Conservation (phyloP, 1,140 invertebrate species). For the Drosophila trapezifrons region DNA sequence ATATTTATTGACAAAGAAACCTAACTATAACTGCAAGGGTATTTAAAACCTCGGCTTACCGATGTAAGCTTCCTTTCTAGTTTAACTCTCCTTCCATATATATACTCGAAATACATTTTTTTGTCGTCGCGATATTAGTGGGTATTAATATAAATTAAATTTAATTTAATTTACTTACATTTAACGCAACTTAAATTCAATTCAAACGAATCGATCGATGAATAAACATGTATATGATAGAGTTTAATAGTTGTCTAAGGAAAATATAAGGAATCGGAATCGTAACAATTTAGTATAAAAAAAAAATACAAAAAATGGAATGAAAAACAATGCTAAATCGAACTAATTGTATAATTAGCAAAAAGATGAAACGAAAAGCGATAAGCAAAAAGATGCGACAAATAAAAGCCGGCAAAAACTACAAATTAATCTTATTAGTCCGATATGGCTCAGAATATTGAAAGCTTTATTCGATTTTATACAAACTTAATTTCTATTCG, state of each 20-base stretch:
- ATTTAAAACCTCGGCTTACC: not conserved
- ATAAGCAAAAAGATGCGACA: conserved; percentile 63
- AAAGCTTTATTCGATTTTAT: no score
- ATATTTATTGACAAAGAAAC: not conserved
- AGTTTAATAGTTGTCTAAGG: conserved; percentile 61
- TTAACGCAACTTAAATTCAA: conserved; percentile 42
- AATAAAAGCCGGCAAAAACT: conserved; percentile 50
- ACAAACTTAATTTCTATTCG: no score
- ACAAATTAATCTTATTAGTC: not conserved
- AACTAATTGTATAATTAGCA: conserved; percentile 51
- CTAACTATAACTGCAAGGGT: not conserved
- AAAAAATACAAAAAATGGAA: conserved; percentile 6
- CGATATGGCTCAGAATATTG: no score
- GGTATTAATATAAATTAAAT: conserved; percentile 45
- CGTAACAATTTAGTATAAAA: conserved; percentile 63
- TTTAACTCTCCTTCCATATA: conserved; percentile 21
- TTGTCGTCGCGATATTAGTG: conserved; percentile 44
- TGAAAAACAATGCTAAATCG: conserved; percentile 31
- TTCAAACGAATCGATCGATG: conserved; percentile 39
- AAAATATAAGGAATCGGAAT: conserved; percentile 45
- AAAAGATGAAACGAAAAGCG: conserved; percentile 36
- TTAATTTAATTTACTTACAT: conserved; percentile 40
- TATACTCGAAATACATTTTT: conserved; percentile 40
- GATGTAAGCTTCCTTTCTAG: conserved; percentile 9
- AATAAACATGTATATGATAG: conserved; percentile 50